phyloP scores from a whole-genome alignment of 2,888 invertebrate species.

The Lottia scabra region DNA sequence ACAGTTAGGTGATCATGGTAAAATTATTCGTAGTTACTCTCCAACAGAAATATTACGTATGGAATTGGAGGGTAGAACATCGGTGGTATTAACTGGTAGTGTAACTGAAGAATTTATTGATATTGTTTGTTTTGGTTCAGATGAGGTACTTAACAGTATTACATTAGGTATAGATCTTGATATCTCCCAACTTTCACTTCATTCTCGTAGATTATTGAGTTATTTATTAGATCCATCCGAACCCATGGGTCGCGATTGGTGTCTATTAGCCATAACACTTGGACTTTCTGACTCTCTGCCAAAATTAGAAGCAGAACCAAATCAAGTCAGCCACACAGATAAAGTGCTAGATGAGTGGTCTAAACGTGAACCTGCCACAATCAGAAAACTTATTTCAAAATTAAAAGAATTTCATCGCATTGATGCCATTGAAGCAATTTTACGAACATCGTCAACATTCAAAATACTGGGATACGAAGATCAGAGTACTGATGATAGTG shows the following conservation, averaged over 20 bases:
- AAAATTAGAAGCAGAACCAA: slow-evolving; percentile 68
- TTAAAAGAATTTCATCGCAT: slow-evolving; percentile 75
- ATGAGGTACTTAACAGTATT: slow-evolving; percentile 70
- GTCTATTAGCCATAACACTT: slow-evolving; percentile 72
- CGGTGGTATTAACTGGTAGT: slow-evolving; percentile 69
- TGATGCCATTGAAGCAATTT: slow-evolving; percentile 75
- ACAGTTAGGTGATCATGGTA: slow-evolving; percentile 50
- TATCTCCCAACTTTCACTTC: slow-evolving; percentile 75
- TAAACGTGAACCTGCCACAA: slow-evolving; percentile 67
- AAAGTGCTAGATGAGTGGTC: slow-evolving; percentile 72
- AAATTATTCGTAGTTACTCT: slow-evolving; percentile 56
- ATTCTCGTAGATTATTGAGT: slow-evolving; percentile 72
- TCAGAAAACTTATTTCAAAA: slow-evolving; percentile 74
- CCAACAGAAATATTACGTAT: slow-evolving; percentile 68
- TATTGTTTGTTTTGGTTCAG: slow-evolving; percentile 74
- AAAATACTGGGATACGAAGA: slow-evolving; percentile 54
- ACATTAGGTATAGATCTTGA: slow-evolving; percentile 74
- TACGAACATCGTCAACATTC: slow-evolving; percentile 69
- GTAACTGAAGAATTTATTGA: slow-evolving; percentile 74
- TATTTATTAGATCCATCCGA: slow-evolving; percentile 72
- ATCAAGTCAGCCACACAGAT: slow-evolving; percentile 56
- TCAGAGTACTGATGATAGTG: slow-evolving; percentile 54
- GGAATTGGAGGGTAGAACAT: slow-evolving; percentile 66
- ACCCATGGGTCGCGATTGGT: slow-evolving; percentile 74
- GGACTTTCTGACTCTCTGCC: slow-evolving; percentile 73